phyloP scores from a whole-genome alignment of 2,888 invertebrate genomes.

The Ormyrus rosae region DNA sequence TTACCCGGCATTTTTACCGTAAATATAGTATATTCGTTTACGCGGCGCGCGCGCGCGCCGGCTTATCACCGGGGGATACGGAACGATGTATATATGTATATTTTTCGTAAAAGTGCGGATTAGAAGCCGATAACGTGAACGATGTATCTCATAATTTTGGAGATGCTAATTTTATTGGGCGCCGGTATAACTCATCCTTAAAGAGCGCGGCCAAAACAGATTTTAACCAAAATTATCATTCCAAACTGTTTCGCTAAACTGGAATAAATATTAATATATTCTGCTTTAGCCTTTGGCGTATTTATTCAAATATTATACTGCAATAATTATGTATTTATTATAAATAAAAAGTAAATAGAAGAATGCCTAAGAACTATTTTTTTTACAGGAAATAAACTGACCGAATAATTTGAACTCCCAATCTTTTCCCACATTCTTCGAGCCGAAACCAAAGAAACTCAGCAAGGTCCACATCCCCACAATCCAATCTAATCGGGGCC shows the following conservation, averaged over 20 bases:
- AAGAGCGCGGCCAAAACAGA: constrained; percentile 29
- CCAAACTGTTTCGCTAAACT: neutral
- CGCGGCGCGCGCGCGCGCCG: neutral
- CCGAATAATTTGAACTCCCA: too few species aligned
- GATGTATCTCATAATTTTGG: constrained; percentile 23
- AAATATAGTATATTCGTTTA: too few species aligned
- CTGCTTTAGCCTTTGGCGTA: too few species aligned
- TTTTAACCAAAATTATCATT: constrained; percentile 21
- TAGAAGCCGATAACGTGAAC: constrained; percentile 6
- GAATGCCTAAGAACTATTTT: neutral
- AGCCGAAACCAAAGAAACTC: neutral
- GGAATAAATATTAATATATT: too few species aligned
- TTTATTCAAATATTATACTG: too few species aligned
- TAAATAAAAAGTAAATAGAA: neutral
- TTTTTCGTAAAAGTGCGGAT: constrained; percentile 16
- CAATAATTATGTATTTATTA: too few species aligned
- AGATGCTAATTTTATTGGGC: constrained; percentile 28
- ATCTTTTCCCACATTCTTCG: too few species aligned
- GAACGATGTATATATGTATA: neutral
- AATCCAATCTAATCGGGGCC: too few species aligned
- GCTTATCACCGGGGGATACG: neutral
- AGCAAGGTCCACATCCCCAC: neutral
- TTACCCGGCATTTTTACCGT: too few species aligned
- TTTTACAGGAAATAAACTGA: too few species aligned
- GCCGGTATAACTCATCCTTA: constrained; percentile 13